These are phyloP conservation scores for Sylvilagus floridanus DNA, from an alignment of 2,797 vertebrate species.

Conservation along the genomic window DNA sequence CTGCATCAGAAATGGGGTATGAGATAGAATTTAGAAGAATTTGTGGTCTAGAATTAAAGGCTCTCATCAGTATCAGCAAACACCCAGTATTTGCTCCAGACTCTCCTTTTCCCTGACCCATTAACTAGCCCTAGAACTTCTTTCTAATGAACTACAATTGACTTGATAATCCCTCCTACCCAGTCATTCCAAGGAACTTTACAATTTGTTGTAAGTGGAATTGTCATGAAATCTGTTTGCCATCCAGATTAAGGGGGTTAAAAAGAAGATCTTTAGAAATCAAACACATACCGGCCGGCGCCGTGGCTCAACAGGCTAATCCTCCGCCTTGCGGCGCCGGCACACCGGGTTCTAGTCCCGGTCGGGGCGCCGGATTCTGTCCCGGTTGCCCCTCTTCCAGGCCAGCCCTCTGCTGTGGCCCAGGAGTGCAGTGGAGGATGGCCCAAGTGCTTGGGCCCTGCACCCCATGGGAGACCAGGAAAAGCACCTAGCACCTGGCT, in stretches of 20 bases:
- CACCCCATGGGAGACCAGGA: no score
- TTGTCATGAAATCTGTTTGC: constrained; percentile 11
- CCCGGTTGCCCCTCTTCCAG: no score
- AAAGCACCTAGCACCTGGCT: no score
- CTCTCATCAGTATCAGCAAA: not conserved
- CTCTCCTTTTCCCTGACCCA: not conserved
- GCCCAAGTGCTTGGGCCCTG: no score
- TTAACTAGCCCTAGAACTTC: not conserved
- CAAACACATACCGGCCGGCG: not conserved
- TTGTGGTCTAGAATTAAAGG: not conserved
- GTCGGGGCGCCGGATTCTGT: no score
- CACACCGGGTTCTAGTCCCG: no score
- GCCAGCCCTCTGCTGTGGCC: no score
- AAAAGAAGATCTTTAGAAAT: not conserved
- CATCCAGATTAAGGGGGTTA: not conserved
- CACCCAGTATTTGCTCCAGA: not conserved
- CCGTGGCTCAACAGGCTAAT: no score
- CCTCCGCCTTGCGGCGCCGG: no score
- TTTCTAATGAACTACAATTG: not conserved
- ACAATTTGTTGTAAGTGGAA: not conserved
- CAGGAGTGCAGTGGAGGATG: no score
- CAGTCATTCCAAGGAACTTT: not conserved
- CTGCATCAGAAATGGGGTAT: not conserved
- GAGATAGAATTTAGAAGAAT: not conserved
- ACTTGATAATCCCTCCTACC: not conserved